A percentile compares a stretch with the other conserved stretches of the same genome.
These are phyloP conservation scores for Drosophila chauvacae DNA, from an alignment of 1,140 invertebrate genomes.

Conservation along the genomic window DNA sequence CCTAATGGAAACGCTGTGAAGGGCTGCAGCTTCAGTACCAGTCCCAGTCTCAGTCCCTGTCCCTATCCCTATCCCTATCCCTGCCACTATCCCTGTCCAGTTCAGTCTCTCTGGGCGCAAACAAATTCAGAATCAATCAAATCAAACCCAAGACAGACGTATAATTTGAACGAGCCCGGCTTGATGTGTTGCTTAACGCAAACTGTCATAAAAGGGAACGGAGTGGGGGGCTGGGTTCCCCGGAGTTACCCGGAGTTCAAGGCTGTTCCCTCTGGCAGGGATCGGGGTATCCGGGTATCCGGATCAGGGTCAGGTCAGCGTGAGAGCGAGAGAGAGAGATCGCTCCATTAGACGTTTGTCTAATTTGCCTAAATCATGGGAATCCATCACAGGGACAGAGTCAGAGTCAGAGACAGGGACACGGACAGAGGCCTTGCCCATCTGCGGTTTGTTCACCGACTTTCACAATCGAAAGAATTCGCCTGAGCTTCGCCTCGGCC, in stretches of 20 bases:
- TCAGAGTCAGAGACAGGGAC: no score
- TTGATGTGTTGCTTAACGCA: conserved; percentile 23
- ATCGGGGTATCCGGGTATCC: no score
- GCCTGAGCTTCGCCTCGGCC: conserved; percentile 31
- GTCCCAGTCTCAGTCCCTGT: neutral
- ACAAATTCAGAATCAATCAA: conserved; percentile 59
- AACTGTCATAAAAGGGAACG: conserved; percentile 39
- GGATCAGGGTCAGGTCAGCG: conserved; percentile 13
- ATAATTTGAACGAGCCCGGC: conserved; percentile 41
- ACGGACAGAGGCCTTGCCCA: conserved; percentile 5
- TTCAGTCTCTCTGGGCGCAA: conserved; percentile 5
- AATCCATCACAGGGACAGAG: conserved; percentile 19
- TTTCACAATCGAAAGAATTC: conserved; percentile 58
- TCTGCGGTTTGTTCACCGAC: conserved; percentile 34
- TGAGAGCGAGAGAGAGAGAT: neutral
- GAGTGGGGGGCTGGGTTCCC: neutral
- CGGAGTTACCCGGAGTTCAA: conserved; percentile 13
- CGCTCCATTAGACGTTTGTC: conserved; percentile 1
- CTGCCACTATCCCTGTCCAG: neutral
- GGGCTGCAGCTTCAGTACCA: neutral
- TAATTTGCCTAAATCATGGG: conserved; percentile 38
- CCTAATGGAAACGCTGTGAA: conserved; percentile 50
- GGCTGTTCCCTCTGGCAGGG: conserved; percentile 1
- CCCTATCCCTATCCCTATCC: neutral
- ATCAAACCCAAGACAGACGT: conserved; percentile 53